Conservation (phyloP, 2,797 vertebrate species). For the Xyrichtys novacula region DNA sequence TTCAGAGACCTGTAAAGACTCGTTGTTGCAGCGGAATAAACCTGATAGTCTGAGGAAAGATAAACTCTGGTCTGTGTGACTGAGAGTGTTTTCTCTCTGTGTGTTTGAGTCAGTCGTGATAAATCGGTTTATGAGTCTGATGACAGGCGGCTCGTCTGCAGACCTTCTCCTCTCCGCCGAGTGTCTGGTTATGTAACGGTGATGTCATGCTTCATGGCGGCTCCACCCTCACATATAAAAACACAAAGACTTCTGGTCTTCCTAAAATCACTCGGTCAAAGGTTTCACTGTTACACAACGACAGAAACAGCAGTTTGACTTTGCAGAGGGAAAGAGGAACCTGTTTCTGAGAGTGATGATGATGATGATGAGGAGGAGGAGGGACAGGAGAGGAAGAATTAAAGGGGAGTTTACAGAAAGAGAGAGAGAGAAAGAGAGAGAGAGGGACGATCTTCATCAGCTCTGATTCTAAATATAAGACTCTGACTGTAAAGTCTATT, state of each 20-base stretch:
- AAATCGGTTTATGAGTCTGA: constrained; percentile 37
- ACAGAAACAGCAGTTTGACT: not conserved
- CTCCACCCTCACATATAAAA: constrained; percentile 50
- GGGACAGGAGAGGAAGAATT: not conserved
- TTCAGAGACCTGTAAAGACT: not conserved
- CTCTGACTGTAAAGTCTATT: not conserved
- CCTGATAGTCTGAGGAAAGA: not conserved
- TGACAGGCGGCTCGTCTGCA: constrained; percentile 17
- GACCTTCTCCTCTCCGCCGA: constrained; percentile 40
- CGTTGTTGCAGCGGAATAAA: not conserved
- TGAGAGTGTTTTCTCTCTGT: not conserved
- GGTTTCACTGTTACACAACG: constrained; percentile 40
- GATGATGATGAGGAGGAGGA: not conserved
- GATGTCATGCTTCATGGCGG: constrained; percentile 61
- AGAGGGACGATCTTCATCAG: not conserved
- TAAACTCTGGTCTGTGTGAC: not conserved
- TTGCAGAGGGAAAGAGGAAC: constrained; percentile 8
- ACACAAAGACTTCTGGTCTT: constrained; percentile 23
- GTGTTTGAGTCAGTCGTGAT: constrained; percentile 12
- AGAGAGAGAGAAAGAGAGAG: not conserved
- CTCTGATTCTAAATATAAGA: not conserved
- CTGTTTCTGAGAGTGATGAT: not conserved
- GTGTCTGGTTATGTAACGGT: constrained; percentile 64
- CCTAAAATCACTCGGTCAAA: constrained; percentile 32
- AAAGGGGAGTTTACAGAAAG: not conserved